Evolutionary conservation across 2,113 vertebrate genomes (phyloP), one percentile per base, ranked within the genome.

Genomic region (Raja brachyura): DNA sequence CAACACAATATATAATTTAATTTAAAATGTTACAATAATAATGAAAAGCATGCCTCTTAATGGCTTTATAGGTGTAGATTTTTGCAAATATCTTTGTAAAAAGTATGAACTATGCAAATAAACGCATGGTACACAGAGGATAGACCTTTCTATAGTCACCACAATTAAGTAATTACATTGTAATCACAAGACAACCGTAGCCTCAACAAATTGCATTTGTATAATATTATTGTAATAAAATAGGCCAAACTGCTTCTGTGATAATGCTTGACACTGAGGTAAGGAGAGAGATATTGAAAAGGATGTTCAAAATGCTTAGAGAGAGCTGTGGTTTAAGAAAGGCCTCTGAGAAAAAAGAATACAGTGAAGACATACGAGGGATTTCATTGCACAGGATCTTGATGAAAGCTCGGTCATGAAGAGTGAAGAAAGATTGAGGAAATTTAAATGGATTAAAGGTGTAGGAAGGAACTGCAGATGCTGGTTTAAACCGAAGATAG

Each of bases 11-110:
- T 63, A 88, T 18, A 31, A 66, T 88, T 88, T 63, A 63, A 88
- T 88, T 88, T 88, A 63, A 61, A 16, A 63, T 18, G 25, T 88
- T 63, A 88, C 83, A 66, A 88, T 61, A n/a, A 81, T 54, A 81
- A 63, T 16, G 59, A 31, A 63, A 66, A n/a, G 14, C 28, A 63
- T 88, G 56, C 61, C 61, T 63, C n/a, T 2, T 14, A 33, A 16
- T 31, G 31, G 59, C 13, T 31, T 66, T 88, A 86, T 63, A 88
- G 31, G 13, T 63, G 8, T 76, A 31, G 39, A n/a, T 31, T 88
- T 63, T 2, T 59, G 31, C 31, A 28, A 31, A 13, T 63, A 61
- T 86, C 25, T 6, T 63, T 66, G n/a, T 16, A 86, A 20, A 63
- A 13, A 31, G 83, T 28, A 63, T 63, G 28, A 63, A 14, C 56